Conservation (phyloP, 2,113 vertebrate species). For the Ictidomys tridecemlineatus region DNA sequence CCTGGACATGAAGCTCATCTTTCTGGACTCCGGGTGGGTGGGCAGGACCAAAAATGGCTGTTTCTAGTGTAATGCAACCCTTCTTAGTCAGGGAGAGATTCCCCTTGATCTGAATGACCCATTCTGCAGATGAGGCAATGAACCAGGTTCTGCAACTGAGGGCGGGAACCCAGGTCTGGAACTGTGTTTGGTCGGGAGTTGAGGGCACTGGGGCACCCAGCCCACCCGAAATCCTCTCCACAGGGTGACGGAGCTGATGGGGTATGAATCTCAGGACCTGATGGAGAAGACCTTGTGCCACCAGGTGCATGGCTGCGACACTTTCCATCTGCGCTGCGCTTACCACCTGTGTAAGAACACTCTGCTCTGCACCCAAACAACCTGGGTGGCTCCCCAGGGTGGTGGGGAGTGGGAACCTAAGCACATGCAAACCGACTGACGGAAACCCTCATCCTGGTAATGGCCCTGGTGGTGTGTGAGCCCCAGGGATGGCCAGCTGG, state of each 20-base stretch:
- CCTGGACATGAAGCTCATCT: conserved; percentile 99
- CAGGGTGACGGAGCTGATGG: conserved; percentile 98
- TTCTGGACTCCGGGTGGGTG: conserved; percentile 96
- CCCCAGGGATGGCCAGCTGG: accelerated
- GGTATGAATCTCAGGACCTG: conserved; percentile 98
- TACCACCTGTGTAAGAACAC: conserved; percentile 96
- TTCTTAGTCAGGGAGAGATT: not conserved
- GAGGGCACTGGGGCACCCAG: not conserved
- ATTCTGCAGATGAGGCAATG: not conserved
- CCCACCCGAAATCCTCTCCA: not conserved
- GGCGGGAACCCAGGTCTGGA: not conserved
- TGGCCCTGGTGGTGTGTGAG: not conserved
- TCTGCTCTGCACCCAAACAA: too few relatives aligned
- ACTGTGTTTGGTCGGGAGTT: not conserved
- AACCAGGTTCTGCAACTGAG: not conserved
- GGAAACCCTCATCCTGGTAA: not conserved
- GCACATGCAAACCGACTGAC: too few relatives aligned
- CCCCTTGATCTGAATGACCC: not conserved
- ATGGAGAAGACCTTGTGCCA: conserved; percentile 99
- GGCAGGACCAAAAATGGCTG: not conserved
- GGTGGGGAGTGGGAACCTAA: too few relatives aligned
- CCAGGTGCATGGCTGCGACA: conserved; percentile 98
- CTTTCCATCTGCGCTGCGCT: conserved; percentile 97
- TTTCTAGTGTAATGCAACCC: not conserved
- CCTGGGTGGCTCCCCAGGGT: too few relatives aligned